Base-by-base conservation (phyloP, 2,888 invertebrate species). In the Himalopsyche japonica region DNA sequence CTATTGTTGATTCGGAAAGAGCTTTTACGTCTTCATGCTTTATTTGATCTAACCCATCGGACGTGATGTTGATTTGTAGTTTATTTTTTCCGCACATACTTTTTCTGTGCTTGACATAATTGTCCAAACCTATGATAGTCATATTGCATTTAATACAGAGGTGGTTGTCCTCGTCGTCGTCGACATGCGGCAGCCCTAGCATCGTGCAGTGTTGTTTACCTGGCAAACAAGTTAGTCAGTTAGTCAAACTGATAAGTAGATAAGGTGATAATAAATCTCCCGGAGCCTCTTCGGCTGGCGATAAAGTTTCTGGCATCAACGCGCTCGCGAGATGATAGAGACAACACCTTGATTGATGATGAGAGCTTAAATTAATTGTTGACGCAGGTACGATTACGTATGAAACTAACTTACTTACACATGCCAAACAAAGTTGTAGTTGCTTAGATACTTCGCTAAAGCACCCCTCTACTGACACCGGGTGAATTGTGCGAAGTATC, bases 61-160 rank as follows among this genome's bases (percentile, higher is more conserved):
- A 89, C 88, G 88, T 20, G 88, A 88, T 27, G 64, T 77, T 82
- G 15, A 77, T 78, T 34, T 49, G 79, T 18, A 48, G 48, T 80
- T 89, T 89, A 47, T 78, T 43, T 89, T 93, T 92, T 34, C 92
- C 91, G 88, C 97, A 97, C 87, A 93, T 93, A 47, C 93, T 91
- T 89, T 96, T 96, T 76, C 97, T 94, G 89, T 98, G 98, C 57
- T 93, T 93, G 34, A 98, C 94, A 89, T 98, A 98, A 89, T 96
- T 96, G 70, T 96, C 95, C n/a, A 98, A 92, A 0, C 98, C 98
- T 49, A 94, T 91, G 85, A 98, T 95, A 3, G 97, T 97, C 24
- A 93, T 89, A 88, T 96, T 96, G 91, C 98, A 98, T 89, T 96
- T 96, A 88, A 98, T 95, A 90, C 98, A 98, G 86, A 97, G 94